Evolutionary conservation across 1,140 invertebrate genomes (phyloP), one percentile per base, ranked within the genome.

Genomic region (Drosophila ficusphila): DNA sequence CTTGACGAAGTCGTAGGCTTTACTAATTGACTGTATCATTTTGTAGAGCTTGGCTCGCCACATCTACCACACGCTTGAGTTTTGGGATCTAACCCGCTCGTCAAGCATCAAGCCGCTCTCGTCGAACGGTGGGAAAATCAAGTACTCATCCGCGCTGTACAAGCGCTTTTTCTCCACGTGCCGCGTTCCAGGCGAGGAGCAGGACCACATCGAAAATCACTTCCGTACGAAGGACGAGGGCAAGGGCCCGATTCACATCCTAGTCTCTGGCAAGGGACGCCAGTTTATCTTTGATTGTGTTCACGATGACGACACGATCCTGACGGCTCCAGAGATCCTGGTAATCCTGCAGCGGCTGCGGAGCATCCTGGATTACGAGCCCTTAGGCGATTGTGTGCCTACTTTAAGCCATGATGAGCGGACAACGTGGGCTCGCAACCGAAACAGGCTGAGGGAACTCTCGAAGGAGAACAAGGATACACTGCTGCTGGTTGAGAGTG

Each of bases 81-180:
- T 92, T 52, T 92, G 91, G 91, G 62, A 91, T 47, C 49, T 91
- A 3, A 60, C 91, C 3, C 71, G 89, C 2, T 86, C 85, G 18
- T 88, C 94, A 74, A 92, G 92, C 49, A 91, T 93, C 23, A 93
- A 95, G 29, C 95, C 95, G 3, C 90, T 95, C 21, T 95, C 94
- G 72, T 95, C 94, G 6, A 92, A 93, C 56, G 90, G 90, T 4
- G 91, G 90, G 4, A 88, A 86, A 46, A 78, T 86, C n/a, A 90
- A 89, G 44, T 92, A 92, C 54, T 88, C 90, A 7, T 91, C 91
- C 23, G 72, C 70, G 0, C 93, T 96, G 76, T 96, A 95, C 88
- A 94, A 94, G 74, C 88, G 93, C 14, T 92, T 95, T 39, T 96
- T 95, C 85, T 95, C 95, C 60, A 95, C 94, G 3, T 93, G 93